Conservation (phyloP, 2,113 vertebrate genomes). For the Scatophagus argus region DNA sequence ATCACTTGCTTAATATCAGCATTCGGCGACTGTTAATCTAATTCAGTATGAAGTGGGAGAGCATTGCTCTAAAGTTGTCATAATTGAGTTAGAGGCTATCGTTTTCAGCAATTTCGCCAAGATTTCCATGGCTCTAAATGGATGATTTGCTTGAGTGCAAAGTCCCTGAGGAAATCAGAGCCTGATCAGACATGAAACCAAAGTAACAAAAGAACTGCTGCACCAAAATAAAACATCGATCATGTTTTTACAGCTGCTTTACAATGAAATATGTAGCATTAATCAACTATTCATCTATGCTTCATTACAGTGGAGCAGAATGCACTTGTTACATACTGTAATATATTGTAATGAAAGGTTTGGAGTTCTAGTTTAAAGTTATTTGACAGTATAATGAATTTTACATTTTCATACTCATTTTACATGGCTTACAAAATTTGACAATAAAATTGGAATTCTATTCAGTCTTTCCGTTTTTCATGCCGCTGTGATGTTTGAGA, state of each 20-base stretch:
- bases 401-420: neutral
- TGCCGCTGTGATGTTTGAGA: neutral
- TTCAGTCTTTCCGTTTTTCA: neutral
- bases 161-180: constrained; percentile 79
- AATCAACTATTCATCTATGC: constrained; percentile 21
- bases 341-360: neutral
- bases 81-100: constrained; percentile 80
- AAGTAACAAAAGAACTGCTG: constrained; percentile 61
- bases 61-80: constrained; percentile 71
- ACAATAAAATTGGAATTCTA: neutral
- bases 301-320: constrained; percentile 4
- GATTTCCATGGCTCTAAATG: constrained; percentile 68
- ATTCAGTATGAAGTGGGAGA: constrained; percentile 72
- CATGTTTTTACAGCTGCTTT: constrained; percentile 21
- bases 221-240: constrained; percentile 69
- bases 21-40: constrained; percentile 77
- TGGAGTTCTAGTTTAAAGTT: neutral
- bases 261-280: constrained; percentile 19
- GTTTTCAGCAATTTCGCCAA: constrained; percentile 75
- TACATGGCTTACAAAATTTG: neutral
- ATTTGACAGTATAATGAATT: neutral
- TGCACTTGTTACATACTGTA: neutral
- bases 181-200: constrained; percentile 68
- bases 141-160: constrained; percentile 57
- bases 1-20: constrained; percentile 84